These are phyloP conservation scores for Naso thynnoides DNA, from an alignment of 2,797 vertebrate species.

Conservation along the genomic window DNA sequence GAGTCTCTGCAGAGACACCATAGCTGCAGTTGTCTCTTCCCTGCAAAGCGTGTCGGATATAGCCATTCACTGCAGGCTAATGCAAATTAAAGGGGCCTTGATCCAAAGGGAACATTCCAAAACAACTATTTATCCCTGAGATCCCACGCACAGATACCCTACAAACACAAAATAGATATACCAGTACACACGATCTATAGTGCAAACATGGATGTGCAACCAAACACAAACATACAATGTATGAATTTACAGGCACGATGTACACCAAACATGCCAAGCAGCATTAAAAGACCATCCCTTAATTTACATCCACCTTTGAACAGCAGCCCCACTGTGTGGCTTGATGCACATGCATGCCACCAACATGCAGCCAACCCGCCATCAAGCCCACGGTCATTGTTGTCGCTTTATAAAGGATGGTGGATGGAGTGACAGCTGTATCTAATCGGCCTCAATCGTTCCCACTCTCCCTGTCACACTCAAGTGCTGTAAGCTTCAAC, in stretches of 20 bases:
- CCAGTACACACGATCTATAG: constrained; percentile 15
- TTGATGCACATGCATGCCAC: constrained; percentile 62
- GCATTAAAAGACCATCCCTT: constrained; percentile 25
- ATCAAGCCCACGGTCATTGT: constrained; percentile 74
- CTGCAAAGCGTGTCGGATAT: constrained; percentile 62
- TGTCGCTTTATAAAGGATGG: constrained; percentile 61
- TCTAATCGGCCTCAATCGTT: constrained; percentile 82
- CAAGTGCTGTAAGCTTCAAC: constrained; percentile 80
- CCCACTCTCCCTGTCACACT: constrained; percentile 81
- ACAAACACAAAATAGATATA: constrained; percentile 28
- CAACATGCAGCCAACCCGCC: constrained; percentile 66
- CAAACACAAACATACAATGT: constrained; percentile 6
- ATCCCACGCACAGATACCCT: constrained; percentile 1
- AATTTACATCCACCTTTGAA: constrained; percentile 38
- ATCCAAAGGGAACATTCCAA: constrained; percentile 43
- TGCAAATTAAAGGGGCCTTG: constrained; percentile 42
- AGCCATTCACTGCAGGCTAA: constrained; percentile 58
- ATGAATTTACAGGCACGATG: constrained; percentile 25
- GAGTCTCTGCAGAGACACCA: constrained; percentile 50
- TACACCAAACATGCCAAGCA: constrained; percentile 27
- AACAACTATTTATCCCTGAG: constrained; percentile 43
- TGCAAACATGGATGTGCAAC: constrained; percentile 22
- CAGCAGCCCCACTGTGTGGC: constrained; percentile 29
- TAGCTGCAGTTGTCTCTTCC: constrained; percentile 56
- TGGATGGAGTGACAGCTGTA: constrained; percentile 84